Evolutionary conservation across 2,797 vertebrate genomes (phyloP).

Genomic region (Coracias cyanogaster): DNA sequence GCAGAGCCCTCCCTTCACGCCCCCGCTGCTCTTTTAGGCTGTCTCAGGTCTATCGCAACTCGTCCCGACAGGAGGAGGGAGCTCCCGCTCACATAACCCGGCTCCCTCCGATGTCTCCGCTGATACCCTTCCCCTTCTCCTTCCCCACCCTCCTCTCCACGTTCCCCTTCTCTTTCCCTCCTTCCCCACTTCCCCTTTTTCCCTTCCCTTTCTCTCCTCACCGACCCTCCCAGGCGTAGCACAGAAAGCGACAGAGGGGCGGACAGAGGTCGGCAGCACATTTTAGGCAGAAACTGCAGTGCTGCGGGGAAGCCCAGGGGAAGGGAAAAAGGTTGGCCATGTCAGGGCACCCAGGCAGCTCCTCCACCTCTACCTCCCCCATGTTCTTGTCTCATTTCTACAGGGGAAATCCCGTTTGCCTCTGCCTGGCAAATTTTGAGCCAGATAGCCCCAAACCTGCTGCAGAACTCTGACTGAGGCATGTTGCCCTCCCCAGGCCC

Average conservation of each 20-base stretch:
- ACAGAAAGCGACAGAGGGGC: not conserved
- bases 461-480: accelerated
- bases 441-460: not conserved
- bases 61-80: not conserved
- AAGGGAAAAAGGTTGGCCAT: not conserved
- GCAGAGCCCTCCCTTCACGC: accelerated
- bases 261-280: too few species aligned
- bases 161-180: not conserved
- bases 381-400: not conserved
- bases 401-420: too few species aligned
- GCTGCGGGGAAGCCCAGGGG: not conserved
- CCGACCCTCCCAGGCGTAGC: accelerated
- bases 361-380: not conserved
- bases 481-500: not conserved
- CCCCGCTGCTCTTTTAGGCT: not conserved
- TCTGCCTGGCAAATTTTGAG: not conserved
- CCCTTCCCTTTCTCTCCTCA: not conserved
- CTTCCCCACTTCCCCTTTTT: not conserved
- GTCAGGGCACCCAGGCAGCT: not conserved
- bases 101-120: not conserved
- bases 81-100: accelerated
- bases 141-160: not conserved
- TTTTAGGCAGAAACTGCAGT: not conserved
- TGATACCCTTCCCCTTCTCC: not conserved
- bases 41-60: not conserved